Conservation (phyloP, 2,113 vertebrate species). For the Oryzias celebensis region DNA sequence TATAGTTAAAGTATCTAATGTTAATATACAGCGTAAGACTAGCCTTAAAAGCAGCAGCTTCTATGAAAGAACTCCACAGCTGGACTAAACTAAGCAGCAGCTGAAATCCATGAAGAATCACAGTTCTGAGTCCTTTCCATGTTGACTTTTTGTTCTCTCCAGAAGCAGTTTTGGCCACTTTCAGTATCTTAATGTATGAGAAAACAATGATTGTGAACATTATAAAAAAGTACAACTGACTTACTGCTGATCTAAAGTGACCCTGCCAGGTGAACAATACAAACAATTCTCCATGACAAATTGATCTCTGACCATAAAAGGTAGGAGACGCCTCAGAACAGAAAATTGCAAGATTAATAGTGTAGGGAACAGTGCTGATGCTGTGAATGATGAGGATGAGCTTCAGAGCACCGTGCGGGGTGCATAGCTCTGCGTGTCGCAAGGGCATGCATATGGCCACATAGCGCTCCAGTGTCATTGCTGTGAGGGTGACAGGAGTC, state of each 20-base stretch:
- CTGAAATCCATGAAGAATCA: slow-evolving; percentile 64
- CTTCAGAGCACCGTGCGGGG: not conserved
- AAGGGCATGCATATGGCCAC: slow-evolving; percentile 51
- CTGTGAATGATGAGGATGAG: slow-evolving; percentile 35
- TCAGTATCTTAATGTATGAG: slow-evolving; percentile 56
- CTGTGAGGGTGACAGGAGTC: slow-evolving; percentile 53
- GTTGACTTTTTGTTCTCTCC: slow-evolving; percentile 39
- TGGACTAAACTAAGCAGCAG: slow-evolving; percentile 58
- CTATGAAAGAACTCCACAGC: slow-evolving; percentile 55
- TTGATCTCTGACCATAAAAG: not conserved
- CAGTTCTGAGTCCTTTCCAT: slow-evolving; percentile 60
- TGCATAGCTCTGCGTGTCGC: slow-evolving; percentile 51
- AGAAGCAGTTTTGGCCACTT: slow-evolving; percentile 50
- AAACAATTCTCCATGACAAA: slow-evolving; percentile 34
- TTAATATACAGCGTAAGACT: not conserved
- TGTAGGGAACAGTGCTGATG: slow-evolving; percentile 21
- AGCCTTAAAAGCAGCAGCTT: slow-evolving; percentile 24
- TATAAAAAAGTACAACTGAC: slow-evolving; percentile 52
- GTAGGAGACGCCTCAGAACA: not conserved
- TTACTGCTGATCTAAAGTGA: slow-evolving; percentile 19
- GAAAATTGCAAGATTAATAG: not conserved
- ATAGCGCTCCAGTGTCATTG: slow-evolving; percentile 21
- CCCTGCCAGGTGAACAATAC: slow-evolving; percentile 45
- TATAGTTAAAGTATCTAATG: slow-evolving; percentile 39
- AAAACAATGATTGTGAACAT: slow-evolving; percentile 50